These are phyloP conservation scores for Seriola dumerili DNA, from an alignment of 2,113 vertebrate species.

Conservation along the genomic window DNA sequence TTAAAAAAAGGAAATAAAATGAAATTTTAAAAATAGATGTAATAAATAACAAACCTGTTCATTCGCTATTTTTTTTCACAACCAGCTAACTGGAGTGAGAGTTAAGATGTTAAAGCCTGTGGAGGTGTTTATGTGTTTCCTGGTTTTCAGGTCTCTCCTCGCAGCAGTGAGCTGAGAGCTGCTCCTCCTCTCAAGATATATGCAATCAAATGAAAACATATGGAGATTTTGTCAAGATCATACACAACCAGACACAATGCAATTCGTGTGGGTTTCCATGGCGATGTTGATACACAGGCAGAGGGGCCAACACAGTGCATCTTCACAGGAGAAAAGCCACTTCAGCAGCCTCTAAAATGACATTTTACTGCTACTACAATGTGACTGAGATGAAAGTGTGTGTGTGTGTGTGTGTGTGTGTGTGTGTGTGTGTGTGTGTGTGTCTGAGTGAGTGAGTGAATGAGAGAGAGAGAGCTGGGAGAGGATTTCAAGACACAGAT, in stretches of 20 bases:
- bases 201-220: background rate
- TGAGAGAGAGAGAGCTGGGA: background rate
- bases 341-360: constrained; percentile 3
- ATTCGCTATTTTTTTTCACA: too few relatives aligned
- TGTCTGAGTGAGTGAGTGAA: too few relatives aligned
- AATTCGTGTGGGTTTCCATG: constrained; percentile 13
- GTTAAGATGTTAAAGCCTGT: too few relatives aligned
- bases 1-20: too few relatives aligned
- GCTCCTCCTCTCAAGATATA: background rate
- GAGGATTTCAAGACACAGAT: constrained; percentile 47
- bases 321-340: background rate
- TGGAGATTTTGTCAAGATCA: background rate
- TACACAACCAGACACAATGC: background rate
- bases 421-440: background rate
- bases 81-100: too few relatives aligned
- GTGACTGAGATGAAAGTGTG: background rate
- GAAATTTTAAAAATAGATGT: too few relatives aligned
- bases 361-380: constrained; percentile 15
- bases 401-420: background rate
- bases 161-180: too few relatives aligned
- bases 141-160: too few relatives aligned
- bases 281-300: constrained; percentile 11
- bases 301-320: background rate
- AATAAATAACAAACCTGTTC: too few relatives aligned
- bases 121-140: too few relatives aligned